phyloP scores from a whole-genome alignment of 2,797 vertebrate genomes.

The Parambassis ranga region DNA sequence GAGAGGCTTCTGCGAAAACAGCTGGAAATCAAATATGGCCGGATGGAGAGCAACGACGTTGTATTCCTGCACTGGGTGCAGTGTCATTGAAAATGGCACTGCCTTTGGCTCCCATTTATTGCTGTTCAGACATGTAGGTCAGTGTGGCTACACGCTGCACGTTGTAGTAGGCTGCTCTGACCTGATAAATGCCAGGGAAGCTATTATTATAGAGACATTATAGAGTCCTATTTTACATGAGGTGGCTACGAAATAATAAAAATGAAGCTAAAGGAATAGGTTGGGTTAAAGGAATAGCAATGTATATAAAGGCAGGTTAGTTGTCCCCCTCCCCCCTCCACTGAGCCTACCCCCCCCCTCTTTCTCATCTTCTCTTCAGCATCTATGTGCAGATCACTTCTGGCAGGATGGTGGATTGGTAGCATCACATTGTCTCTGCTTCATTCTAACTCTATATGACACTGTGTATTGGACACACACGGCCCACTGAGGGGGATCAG shows the following conservation, averaged over 20 bases:
- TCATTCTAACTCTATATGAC: conserved; percentile 38
- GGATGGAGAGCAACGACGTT: conserved; percentile 76
- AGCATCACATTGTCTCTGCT: conserved; percentile 65
- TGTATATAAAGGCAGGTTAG: conserved; percentile 14
- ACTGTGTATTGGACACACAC: conserved; percentile 12
- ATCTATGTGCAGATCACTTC: conserved; percentile 61
- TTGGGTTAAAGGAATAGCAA: conserved; percentile 2
- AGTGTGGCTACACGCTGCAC: conserved; percentile 71
- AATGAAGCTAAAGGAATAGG: neutral
- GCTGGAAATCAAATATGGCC: conserved; percentile 89
- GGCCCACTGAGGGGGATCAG: too few relatives aligned
- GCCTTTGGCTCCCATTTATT: conserved; percentile 84
- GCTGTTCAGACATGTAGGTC: conserved; percentile 83
- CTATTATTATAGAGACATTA: conserved; percentile 3
- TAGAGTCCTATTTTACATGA: neutral
- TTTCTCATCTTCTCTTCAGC: conserved; percentile 41
- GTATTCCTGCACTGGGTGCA: conserved; percentile 77
- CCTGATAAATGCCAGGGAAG: conserved; percentile 44
- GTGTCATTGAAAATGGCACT: conserved; percentile 84
- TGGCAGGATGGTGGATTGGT: conserved; percentile 60
- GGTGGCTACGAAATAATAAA: neutral
- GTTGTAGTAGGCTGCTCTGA: conserved; percentile 61
- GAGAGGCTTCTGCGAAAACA: conserved; percentile 79
- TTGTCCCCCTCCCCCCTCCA: neutral
- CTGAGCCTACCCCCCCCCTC: neutral